Evolutionary conservation across 2,113 vertebrate genomes (phyloP).

Genomic region (Callipepla californica): DNA sequence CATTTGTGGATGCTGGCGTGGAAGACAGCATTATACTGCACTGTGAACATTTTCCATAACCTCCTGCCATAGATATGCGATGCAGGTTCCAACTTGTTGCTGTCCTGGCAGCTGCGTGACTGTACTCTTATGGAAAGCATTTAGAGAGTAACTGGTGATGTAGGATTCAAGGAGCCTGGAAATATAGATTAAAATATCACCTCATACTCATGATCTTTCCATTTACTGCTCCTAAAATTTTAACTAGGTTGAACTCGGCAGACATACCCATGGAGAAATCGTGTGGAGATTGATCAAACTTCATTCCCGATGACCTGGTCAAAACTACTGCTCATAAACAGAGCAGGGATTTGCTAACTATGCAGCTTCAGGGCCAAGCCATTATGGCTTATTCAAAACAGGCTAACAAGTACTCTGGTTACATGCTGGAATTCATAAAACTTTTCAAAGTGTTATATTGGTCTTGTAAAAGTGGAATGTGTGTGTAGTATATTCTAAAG

Average conservation of each 20-base stretch:
- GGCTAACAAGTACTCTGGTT: constrained; percentile 71
- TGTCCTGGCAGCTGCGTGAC: not conserved
- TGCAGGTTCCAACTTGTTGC: not conserved
- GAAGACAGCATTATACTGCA: not conserved
- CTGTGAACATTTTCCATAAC: not conserved
- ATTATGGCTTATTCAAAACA: constrained; percentile 73
- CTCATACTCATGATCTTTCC: constrained; percentile 7
- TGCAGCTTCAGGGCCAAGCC: constrained; percentile 70
- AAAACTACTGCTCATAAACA: constrained; percentile 69
- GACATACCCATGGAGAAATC: not conserved
- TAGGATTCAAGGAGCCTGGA: constrained; percentile 20
- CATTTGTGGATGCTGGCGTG: not conserved
- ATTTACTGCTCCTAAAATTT: constrained; percentile 52
- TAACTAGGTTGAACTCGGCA: constrained; percentile 21
- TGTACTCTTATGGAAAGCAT: constrained; percentile 32
- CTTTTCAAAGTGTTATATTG: constrained; percentile 71
- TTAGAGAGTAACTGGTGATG: not conserved
- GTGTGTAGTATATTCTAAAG: constrained; percentile 62
- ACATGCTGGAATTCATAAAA: constrained; percentile 79
- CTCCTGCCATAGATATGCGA: not conserved
- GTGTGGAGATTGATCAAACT: not conserved
- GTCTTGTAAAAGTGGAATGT: constrained; percentile 75
- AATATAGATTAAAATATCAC: constrained; percentile 17
- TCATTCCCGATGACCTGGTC: constrained; percentile 44
- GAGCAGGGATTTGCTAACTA: constrained; percentile 72